Conservation (phyloP, 2,888 invertebrate species). For the Galeruca laticollis region DNA sequence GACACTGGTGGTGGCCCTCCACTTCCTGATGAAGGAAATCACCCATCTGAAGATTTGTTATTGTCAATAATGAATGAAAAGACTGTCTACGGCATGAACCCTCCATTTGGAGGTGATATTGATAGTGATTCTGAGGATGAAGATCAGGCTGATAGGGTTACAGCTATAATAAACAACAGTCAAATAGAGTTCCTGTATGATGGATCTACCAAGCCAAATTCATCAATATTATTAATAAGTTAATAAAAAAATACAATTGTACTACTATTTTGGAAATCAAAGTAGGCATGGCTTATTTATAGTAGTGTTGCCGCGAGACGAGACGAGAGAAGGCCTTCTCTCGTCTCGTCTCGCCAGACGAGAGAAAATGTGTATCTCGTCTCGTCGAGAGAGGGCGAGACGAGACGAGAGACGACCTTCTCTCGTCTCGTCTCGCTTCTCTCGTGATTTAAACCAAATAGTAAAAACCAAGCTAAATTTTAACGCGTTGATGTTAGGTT, state of each 20-base stretch:
- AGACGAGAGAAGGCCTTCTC: too few species aligned
- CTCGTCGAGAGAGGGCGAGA: too few species aligned
- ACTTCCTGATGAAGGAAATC: constrained; percentile 15
- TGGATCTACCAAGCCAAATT: constrained; percentile 13
- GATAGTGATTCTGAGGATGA: constrained; percentile 25
- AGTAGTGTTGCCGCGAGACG: too few species aligned
- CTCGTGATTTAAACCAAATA: too few species aligned
- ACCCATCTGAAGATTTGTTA: constrained; percentile 23
- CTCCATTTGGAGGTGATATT: constrained; percentile 21
- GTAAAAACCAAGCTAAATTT: too few species aligned
- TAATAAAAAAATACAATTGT: constrained; percentile 8
- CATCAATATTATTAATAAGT: constrained; percentile 19
- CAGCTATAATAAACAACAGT: constrained; percentile 1
- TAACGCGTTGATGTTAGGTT: too few species aligned
- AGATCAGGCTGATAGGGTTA: constrained; percentile 16
- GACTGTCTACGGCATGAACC: constrained; percentile 14
- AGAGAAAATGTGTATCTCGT: too few species aligned
- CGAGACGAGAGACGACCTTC: too few species aligned
- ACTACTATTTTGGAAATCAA: background rate
- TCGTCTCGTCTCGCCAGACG: too few species aligned
- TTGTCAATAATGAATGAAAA: too few species aligned
- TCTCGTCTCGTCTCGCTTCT: too few species aligned
- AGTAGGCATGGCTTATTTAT: too few species aligned
- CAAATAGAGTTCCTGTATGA: constrained; percentile 17
- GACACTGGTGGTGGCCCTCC: constrained; percentile 29